Conservation (phyloP, 2,797 vertebrate species). For the Phylloscopus collybita region DNA sequence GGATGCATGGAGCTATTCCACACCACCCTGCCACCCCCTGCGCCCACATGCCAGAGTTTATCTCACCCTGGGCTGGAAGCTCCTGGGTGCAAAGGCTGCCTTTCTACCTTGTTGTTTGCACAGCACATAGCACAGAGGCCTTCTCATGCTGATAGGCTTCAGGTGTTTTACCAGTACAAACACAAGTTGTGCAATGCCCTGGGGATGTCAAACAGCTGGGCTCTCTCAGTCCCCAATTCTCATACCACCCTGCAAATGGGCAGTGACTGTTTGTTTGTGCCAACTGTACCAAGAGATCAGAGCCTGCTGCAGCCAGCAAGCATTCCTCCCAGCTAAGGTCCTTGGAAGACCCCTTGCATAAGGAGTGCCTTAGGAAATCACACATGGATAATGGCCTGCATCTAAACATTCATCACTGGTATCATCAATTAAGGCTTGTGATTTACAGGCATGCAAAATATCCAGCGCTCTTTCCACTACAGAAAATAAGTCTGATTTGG, state of each 20-base stretch:
- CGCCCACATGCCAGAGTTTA: not conserved
- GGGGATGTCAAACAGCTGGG: not conserved
- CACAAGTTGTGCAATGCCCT: conserved; percentile 33
- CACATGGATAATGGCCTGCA: not conserved
- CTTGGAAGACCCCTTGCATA: conserved; percentile 40
- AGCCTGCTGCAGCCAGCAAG: not conserved
- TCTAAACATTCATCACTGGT: not conserved
- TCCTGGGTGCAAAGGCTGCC: not conserved
- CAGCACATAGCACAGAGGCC: conserved; percentile 23
- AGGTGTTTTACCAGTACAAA: conserved; percentile 34
- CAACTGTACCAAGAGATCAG: not conserved
- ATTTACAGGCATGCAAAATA: not conserved
- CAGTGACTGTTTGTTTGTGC: not conserved
- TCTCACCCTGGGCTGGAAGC: not conserved
- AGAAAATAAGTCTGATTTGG: not conserved
- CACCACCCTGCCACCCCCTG: not conserved
- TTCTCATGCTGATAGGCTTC: conserved; percentile 2
- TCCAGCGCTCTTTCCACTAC: not conserved
- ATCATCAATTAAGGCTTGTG: not conserved
- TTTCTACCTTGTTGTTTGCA: conserved; percentile 27
- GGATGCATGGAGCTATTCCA: rapidly evolving
- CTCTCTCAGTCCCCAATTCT: not conserved
- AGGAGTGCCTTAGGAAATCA: not conserved
- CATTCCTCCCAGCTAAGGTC: not conserved
- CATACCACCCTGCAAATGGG: not conserved